A percentile compares a stretch with the other conserved stretches of the same genome.
Evolutionary conservation across 2,797 vertebrate genomes (phyloP).

Genomic region (Cynopterus sphinx): DNA sequence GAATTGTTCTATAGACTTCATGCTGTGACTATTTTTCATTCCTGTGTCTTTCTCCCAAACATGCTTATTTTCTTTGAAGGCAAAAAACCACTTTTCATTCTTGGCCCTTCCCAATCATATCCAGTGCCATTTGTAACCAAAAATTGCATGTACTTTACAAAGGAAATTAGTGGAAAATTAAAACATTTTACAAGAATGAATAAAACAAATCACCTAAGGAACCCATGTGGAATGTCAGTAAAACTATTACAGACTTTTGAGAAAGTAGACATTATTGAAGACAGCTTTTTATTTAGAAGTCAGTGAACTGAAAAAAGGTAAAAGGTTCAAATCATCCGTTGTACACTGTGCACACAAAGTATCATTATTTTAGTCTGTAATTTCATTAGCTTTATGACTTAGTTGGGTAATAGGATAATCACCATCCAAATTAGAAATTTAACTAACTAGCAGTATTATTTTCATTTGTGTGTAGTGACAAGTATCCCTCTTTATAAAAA

Average conservation of each 20-base stretch:
- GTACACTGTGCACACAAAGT: not conserved
- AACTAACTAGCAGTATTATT: constrained; percentile 17
- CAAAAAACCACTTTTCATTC: not conserved
- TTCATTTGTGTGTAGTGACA: not conserved
- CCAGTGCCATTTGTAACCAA: not conserved
- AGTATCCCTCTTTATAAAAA: not conserved
- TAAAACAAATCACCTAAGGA: not conserved
- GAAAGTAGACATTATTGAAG: not conserved
- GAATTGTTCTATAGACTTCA: constrained; percentile 27
- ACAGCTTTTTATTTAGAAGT: not conserved
- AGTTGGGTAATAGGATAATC: not conserved
- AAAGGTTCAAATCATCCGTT: not conserved
- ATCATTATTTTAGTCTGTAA: not conserved
- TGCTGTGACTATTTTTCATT: not conserved
- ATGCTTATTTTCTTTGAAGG: not conserved
- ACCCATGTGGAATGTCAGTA: not conserved
- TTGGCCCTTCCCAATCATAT: not conserved
- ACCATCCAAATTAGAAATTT: constrained; percentile 11
- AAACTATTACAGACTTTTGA: not conserved
- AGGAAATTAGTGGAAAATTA: constrained; percentile 5
- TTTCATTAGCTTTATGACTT: not conserved
- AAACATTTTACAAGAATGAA: not conserved
- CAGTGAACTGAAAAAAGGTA: not conserved
- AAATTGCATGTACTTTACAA: not conserved
- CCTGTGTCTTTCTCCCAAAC: not conserved